Evolutionary conservation across 2,113 vertebrate genomes (phyloP).

Genomic region (Dasyurus viverrinus): DNA sequence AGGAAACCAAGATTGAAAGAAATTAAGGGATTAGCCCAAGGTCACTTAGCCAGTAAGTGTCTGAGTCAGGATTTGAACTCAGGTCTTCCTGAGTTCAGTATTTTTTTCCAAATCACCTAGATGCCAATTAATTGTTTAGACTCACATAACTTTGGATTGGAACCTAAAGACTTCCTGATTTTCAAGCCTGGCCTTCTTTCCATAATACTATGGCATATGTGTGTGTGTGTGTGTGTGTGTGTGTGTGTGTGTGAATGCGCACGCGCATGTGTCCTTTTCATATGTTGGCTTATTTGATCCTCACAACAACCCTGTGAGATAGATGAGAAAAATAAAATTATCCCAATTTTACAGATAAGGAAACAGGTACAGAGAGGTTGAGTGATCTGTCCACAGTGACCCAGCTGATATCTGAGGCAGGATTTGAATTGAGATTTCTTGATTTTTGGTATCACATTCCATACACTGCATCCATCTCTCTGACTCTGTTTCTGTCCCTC

Average conservation of each 20-base stretch:
- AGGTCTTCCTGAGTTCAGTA: neutral
- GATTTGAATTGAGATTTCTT: neutral
- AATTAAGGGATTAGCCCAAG: neutral
- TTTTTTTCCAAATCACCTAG: neutral
- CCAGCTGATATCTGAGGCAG: too few species aligned
- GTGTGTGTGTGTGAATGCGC: neutral
- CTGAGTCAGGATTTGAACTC: neutral
- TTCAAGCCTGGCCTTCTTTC: neutral
- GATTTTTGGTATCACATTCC: neutral
- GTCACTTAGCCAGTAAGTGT: neutral
- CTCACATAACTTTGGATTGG: neutral
- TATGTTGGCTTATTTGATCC: neutral
- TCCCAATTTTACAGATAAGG: neutral
- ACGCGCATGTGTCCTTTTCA: neutral
- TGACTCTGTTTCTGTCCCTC: too few species aligned
- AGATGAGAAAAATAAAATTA: neutral
- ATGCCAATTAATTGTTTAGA: neutral
- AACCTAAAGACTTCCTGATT: neutral
- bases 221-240: too few species aligned
- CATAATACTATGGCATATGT: neutral
- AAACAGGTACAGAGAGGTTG: too few species aligned
- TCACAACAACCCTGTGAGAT: neutral
- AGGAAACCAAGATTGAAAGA: neutral
- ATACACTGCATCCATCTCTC: neutral
- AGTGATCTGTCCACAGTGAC: too few species aligned